These are phyloP conservation scores for Notothenia rossii DNA, from an alignment of 2,113 vertebrate genomes.

Conservation along the genomic window DNA sequence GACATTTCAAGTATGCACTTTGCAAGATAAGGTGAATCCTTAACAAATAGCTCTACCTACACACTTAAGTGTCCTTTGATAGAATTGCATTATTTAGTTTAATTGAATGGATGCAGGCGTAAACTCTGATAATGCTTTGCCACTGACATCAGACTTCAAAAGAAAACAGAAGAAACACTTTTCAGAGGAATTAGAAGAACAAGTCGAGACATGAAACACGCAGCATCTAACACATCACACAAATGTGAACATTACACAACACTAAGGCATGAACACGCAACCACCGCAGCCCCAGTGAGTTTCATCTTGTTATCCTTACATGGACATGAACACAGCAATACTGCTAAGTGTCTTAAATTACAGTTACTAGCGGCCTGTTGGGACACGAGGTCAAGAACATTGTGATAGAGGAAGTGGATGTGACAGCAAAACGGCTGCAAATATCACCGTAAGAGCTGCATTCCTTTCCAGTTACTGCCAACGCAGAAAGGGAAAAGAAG, in stretches of 20 bases:
- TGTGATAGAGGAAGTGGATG: constrained; percentile 15
- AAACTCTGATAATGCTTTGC: not conserved
- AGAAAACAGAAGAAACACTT: constrained; percentile 17
- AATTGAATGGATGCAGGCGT: not conserved
- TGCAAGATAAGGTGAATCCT: too few relatives aligned
- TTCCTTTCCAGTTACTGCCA: constrained; percentile 42
- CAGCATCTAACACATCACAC: constrained; percentile 26
- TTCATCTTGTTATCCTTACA: constrained; percentile 38
- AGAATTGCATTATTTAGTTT: not conserved
- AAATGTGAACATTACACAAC: constrained; percentile 62
- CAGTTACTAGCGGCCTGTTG: constrained; percentile 28
- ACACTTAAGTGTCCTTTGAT: too few relatives aligned
- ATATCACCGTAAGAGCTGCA: constrained; percentile 23
- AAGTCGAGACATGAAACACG: constrained; percentile 64
- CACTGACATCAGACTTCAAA: constrained; percentile 41
- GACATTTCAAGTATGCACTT: not conserved
- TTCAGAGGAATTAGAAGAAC: constrained; percentile 20
- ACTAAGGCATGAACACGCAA: not conserved
- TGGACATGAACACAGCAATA: not conserved
- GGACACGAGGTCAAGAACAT: constrained; percentile 30
- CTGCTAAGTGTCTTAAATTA: constrained; percentile 54
- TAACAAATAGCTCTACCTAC: too few relatives aligned
- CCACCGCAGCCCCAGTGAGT: constrained; percentile 34
- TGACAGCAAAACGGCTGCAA: constrained; percentile 35
- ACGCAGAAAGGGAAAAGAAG: constrained; percentile 9